phyloP scores from a whole-genome alignment of 2,888 invertebrate species.

The Leptinotarsa juncta region DNA sequence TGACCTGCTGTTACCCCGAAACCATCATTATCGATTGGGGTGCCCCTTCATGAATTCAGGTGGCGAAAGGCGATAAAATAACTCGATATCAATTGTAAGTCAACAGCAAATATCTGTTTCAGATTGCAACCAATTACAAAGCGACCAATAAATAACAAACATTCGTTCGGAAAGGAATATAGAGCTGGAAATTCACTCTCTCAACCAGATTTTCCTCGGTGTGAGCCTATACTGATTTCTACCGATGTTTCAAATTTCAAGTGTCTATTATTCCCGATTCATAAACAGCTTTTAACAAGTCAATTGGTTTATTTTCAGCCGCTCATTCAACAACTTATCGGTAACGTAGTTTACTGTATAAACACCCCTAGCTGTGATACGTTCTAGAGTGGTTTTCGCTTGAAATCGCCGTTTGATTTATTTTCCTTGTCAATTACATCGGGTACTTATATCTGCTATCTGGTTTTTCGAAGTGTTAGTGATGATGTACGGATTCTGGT shows the following conservation, averaged over 20 bases:
- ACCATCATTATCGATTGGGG: neutral
- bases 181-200: slow-evolving; percentile 23
- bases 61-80: slow-evolving; percentile 52
- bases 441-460: slow-evolving; percentile 38
- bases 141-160: slow-evolving; percentile 60
- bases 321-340: slow-evolving; percentile 47
- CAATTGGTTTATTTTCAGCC: slow-evolving; percentile 58
- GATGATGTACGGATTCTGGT: slow-evolving; percentile 19
- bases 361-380: slow-evolving; percentile 29
- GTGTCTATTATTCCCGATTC: slow-evolving; percentile 58
- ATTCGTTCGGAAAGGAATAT: slow-evolving; percentile 47
- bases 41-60: slow-evolving; percentile 32
- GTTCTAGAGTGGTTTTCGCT: slow-evolving; percentile 36
- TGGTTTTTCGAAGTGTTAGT: slow-evolving; percentile 30
- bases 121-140: slow-evolving; percentile 56
- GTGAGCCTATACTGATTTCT: slow-evolving; percentile 47
- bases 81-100: slow-evolving; percentile 54
- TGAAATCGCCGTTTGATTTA: slow-evolving; percentile 40
- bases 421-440: slow-evolving; percentile 46
- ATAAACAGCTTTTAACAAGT: slow-evolving; percentile 62
- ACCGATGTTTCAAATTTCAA: slow-evolving; percentile 61
- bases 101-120: slow-evolving; percentile 59
- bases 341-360: slow-evolving; percentile 32
- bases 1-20: neutral
- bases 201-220: slow-evolving; percentile 11